Conservation (phyloP, 2,888 invertebrate species). For the Lepidochrysops patricia region DNA sequence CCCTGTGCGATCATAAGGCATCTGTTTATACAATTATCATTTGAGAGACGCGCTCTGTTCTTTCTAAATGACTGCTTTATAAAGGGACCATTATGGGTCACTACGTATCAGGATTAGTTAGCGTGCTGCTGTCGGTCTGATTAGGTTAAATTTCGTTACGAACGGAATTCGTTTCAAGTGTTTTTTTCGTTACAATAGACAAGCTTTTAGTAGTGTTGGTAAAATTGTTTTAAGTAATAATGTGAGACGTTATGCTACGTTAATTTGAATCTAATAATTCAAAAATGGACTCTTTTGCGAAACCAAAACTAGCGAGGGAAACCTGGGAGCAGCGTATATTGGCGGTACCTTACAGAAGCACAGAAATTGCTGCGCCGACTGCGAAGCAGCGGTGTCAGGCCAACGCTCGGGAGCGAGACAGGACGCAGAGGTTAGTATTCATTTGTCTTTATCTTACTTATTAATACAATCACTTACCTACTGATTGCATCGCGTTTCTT, state of each 20-base stretch:
- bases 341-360: conserved; percentile 39
- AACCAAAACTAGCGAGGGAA: conserved; percentile 43
- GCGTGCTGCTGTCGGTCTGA: conserved; percentile 36
- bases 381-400: conserved; percentile 82
- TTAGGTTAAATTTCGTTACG: conserved; percentile 17
- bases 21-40: conserved; percentile 74
- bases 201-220: neutral
- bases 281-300: conserved; percentile 50
- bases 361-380: conserved; percentile 42
- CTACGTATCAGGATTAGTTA: conserved; percentile 50
- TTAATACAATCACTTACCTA: too few relatives aligned
- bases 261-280: neutral
- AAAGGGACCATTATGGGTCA: conserved; percentile 54
- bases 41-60: conserved; percentile 69
- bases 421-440: conserved; percentile 84
- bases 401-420: conserved; percentile 86
- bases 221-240: neutral
- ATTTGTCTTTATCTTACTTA: conserved; percentile 36
- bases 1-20: conserved; percentile 51
- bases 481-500: too few relatives aligned
- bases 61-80: conserved; percentile 72
- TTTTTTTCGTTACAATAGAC: too few relatives aligned
- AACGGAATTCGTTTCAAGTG: conserved; percentile 1
- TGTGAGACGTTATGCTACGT: neutral
- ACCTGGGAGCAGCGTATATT: conserved; percentile 50